Evolutionary conservation across 2,888 invertebrate species (phyloP).

Genomic region (Chrysomela aeneicollis): DNA sequence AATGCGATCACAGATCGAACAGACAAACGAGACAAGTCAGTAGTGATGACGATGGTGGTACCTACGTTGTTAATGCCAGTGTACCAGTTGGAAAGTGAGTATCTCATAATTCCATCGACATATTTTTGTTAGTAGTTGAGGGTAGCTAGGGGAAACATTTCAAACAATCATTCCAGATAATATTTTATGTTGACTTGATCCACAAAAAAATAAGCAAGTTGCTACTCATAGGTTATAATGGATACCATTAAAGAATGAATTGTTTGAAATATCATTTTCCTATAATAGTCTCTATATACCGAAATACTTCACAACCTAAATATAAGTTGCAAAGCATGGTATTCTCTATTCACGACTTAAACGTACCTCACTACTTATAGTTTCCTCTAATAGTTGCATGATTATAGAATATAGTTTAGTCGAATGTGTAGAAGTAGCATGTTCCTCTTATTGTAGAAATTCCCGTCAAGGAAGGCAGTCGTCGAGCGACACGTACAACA

Average conservation of each 20-base stretch:
- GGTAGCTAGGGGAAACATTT: no score
- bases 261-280: not conserved
- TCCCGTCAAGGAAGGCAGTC: conserved; percentile 85
- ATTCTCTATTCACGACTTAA: not conserved
- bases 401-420: conserved; percentile 45
- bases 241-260: not conserved
- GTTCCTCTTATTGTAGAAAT: conserved; percentile 68
- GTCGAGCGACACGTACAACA: conserved; percentile 88
- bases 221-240: no score
- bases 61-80: conserved; percentile 82
- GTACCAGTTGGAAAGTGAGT: conserved; percentile 89
- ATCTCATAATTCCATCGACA: not conserved
- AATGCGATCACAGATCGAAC: conserved; percentile 82
- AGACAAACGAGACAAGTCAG: conserved; percentile 72
- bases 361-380: conserved; percentile 1
- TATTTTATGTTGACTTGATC: no score
- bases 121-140: not conserved
- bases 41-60: conserved; percentile 74
- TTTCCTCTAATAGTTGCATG: conserved; percentile 40
- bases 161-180: no score
- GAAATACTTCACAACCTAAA: not conserved
- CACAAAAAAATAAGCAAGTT: no score
- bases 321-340: not conserved
- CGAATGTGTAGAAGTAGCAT: conserved; percentile 57
- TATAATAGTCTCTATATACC: no score